Conservation (phyloP, 2,888 invertebrate genomes). For the Fragum sueziense region DNA sequence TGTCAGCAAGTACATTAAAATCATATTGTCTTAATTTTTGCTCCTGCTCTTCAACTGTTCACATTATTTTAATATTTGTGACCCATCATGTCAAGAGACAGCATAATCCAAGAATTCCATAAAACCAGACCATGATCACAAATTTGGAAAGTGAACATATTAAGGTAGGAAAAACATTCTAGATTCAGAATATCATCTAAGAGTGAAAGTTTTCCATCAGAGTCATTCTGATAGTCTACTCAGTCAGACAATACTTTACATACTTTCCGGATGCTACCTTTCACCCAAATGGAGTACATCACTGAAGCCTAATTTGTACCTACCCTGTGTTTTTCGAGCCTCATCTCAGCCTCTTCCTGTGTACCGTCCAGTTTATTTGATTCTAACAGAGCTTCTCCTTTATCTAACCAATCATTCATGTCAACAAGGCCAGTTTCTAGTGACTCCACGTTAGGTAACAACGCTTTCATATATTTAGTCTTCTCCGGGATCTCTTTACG, state of each 20-base stretch:
- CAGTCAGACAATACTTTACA: no score
- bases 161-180: no score
- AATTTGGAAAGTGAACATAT: no score
- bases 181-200: no score
- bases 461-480: slow-evolving; percentile 85
- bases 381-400: slow-evolving; percentile 89
- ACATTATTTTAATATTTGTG: neutral
- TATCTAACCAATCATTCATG: slow-evolving; percentile 92
- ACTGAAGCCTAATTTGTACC: slow-evolving; percentile 85
- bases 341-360: slow-evolving; percentile 89
- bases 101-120: neutral
- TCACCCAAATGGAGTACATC: no score
- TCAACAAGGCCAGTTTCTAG: slow-evolving; percentile 93
- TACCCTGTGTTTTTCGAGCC: slow-evolving; percentile 91
- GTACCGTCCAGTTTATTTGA: slow-evolving; percentile 86
- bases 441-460: slow-evolving; percentile 90
- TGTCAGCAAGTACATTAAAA: no score
- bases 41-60: no score
- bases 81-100: neutral
- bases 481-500: slow-evolving; percentile 89
- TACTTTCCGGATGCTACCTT: no score
- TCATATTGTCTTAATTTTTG: no score
- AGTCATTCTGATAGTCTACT: no score
- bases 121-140: no score
- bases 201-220: no score